Evolutionary conservation across 2,888 invertebrate species (phyloP).

Genomic region (Lasioglossum pauxillum): DNA sequence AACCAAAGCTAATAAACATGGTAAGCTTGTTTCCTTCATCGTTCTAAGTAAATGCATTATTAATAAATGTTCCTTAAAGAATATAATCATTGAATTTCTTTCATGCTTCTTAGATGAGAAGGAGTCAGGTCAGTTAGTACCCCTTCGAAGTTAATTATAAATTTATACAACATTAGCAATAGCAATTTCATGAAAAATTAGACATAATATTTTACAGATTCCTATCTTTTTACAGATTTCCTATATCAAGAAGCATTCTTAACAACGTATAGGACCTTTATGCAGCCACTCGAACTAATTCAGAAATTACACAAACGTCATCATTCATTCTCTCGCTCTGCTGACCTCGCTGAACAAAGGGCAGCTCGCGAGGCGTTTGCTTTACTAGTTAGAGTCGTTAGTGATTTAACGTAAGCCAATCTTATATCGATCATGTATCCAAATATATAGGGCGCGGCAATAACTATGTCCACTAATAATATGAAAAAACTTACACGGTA

Average conservation of each 20-base stretch:
- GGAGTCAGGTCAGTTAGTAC: slow-evolving; percentile 84
- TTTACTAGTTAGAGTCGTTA: slow-evolving; percentile 96
- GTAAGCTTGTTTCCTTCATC: slow-evolving; percentile 82
- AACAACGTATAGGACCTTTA: slow-evolving; percentile 98
- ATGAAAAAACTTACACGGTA: too few species aligned
- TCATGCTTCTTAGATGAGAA: slow-evolving; percentile 83
- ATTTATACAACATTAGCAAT: not conserved
- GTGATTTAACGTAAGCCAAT: slow-evolving; percentile 95
- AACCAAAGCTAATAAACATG: slow-evolving; percentile 95
- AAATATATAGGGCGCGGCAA: too few species aligned
- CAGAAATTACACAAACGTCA: slow-evolving; percentile 93
- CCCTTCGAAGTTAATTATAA: not conserved
- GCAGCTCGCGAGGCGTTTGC: slow-evolving; percentile 95
- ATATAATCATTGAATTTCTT: slow-evolving; percentile 37
- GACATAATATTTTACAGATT: not conserved
- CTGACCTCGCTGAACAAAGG: slow-evolving; percentile 89
- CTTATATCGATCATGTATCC: not conserved
- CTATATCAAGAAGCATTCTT: slow-evolving; percentile 99
- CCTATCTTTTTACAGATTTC: slow-evolving; percentile 88
- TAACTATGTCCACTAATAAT: too few species aligned
- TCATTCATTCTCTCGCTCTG: slow-evolving; percentile 90
- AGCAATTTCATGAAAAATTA: not conserved
- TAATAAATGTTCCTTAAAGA: not conserved
- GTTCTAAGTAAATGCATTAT: not conserved
- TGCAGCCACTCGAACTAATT: slow-evolving; percentile 94